A percentile compares a stretch with the other conserved stretches of the same genome.
phyloP scores from a whole-genome alignment of 2,797 vertebrate genomes.

The Pitangus sulphuratus region DNA sequence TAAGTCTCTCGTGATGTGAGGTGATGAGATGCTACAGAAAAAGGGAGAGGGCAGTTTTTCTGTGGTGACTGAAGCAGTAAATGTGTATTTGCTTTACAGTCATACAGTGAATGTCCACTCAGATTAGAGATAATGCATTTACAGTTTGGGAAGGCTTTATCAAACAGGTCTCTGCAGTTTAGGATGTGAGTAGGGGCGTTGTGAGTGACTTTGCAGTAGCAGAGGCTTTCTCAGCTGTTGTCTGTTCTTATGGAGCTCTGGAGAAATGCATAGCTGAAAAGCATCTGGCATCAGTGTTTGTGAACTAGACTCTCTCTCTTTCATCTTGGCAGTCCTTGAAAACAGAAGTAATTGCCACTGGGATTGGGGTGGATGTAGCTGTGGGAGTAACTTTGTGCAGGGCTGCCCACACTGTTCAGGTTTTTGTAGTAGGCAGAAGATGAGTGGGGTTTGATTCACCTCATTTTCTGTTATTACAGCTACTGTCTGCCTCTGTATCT shows the following conservation, averaged over 20 bases:
- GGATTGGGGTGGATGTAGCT: neutral
- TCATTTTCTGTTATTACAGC: neutral
- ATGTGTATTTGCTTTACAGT: neutral
- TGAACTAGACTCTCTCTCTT: neutral
- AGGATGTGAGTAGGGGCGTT: accelerated
- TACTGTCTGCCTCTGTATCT: neutral
- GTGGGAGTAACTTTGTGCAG: neutral
- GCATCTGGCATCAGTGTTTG: neutral
- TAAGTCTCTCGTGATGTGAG: neutral
- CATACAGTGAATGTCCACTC: neutral
- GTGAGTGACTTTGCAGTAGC: neutral
- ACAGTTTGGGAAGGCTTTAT: neutral
- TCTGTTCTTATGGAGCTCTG: neutral
- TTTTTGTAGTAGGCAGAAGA: neutral
- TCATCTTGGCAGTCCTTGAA: neutral
- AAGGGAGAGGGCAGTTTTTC: neutral
- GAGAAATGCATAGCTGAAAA: neutral
- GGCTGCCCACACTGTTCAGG: neutral
- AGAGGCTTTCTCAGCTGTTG: neutral
- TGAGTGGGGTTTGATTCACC: neutral
- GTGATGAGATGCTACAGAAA: neutral
- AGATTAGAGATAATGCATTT: neutral
- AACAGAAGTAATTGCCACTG: neutral
- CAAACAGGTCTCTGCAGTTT: neutral
- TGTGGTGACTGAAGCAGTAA: neutral